A percentile compares a stretch with the other conserved stretches of the same genome.
Conservation (phyloP, 1,140 invertebrate species). For the Drosophila punjabiensis region DNA sequence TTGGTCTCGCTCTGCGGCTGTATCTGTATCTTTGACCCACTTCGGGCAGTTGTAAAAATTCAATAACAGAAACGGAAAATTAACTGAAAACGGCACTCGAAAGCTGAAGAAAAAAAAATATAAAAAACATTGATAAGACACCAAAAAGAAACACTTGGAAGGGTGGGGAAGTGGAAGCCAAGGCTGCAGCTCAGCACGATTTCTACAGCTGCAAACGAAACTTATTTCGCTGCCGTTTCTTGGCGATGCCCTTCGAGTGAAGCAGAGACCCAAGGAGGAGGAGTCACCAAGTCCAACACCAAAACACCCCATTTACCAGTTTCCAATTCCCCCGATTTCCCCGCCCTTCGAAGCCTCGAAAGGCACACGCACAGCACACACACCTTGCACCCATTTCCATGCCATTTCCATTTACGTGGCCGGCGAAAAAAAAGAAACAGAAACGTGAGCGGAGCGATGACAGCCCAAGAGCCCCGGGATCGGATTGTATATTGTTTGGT, state of each 20-base stretch:
- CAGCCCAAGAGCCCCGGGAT: conserved; percentile 15
- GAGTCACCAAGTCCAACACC: conserved; percentile 28
- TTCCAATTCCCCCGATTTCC: conserved; percentile 4
- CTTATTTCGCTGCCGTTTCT: conserved; percentile 32
- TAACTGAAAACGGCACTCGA: conserved; percentile 79
- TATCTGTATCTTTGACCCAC: conserved; percentile 67
- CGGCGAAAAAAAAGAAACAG: conserved; percentile 28
- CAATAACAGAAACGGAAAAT: conserved; percentile 80
- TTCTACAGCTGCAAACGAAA: conserved; percentile 69
- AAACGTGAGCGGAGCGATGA: conserved; percentile 62
- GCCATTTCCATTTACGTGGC: conserved; percentile 72
- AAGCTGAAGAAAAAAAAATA: conserved; percentile 28
- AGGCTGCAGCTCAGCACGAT: conserved; percentile 72
- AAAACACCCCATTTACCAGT: conserved; percentile 13
- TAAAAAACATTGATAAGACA: conserved; percentile 72
- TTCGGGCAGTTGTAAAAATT: conserved; percentile 76
- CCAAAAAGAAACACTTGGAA: conserved; percentile 33
- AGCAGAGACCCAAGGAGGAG: conserved; percentile 66
- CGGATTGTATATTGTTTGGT: conserved; percentile 18
- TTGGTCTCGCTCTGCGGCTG: conserved; percentile 9
- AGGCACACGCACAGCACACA: conserved; percentile 30
- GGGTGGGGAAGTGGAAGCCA: conserved; percentile 38
- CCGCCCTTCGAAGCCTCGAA: conserved; percentile 2
- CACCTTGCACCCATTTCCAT: conserved; percentile 77
- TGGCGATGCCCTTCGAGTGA: conserved; percentile 64